These are phyloP conservation scores for Ceriagrion tenellum DNA, from an alignment of 2,888 invertebrate genomes.

Conservation along the genomic window DNA sequence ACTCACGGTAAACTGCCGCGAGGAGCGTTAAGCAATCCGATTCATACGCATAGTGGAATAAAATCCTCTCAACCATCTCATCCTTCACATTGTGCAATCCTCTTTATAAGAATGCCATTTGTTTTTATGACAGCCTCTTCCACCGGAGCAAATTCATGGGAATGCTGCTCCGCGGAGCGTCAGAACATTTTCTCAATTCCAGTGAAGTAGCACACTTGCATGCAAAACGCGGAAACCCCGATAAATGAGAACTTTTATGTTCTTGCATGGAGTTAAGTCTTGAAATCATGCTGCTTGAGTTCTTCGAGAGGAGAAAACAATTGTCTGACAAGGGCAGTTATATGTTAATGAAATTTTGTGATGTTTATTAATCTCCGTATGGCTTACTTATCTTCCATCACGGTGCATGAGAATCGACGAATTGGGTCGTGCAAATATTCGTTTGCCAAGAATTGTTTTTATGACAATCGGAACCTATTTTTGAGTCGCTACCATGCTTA, in stretches of 20 bases:
- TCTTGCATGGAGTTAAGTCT: background rate
- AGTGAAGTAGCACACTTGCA: conserved; percentile 14
- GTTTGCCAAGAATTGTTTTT: too few species aligned
- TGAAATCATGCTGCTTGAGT: background rate
- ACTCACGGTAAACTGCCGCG: background rate
- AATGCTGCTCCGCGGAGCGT: background rate
- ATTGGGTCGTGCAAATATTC: too few species aligned
- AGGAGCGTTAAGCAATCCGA: conserved; percentile 33
- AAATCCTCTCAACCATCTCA: background rate
- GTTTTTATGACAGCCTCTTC: conserved; percentile 39
- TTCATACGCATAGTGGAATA: conserved; percentile 6
- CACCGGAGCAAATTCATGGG: background rate
- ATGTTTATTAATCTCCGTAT: too few species aligned
- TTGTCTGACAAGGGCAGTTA: background rate
- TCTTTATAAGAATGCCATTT: conserved; percentile 15
- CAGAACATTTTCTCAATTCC: conserved; percentile 33
- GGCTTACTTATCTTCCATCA: too few species aligned
- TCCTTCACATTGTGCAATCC: conserved; percentile 32
- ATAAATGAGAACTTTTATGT: conserved; percentile 20
- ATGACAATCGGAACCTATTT: too few species aligned
- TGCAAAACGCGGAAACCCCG: conserved; percentile 7
- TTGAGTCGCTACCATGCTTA: too few species aligned
- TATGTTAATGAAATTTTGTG: background rate
- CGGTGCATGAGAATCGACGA: too few species aligned
- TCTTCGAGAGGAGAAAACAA: background rate